Conservation (phyloP, 2,888 invertebrate species). For the Philopedon plagiatum region DNA sequence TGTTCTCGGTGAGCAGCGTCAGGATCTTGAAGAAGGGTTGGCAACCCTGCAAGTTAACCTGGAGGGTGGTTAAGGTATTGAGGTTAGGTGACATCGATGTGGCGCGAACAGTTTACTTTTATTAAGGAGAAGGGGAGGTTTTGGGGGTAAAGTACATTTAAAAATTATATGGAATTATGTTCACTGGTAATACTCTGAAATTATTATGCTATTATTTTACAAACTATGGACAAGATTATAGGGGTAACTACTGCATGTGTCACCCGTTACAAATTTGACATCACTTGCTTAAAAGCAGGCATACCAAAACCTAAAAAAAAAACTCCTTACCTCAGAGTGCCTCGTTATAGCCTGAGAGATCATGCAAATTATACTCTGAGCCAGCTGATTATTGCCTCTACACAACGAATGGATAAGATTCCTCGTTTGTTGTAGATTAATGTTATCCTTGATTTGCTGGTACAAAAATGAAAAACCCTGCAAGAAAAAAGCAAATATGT, state of each 20-base stretch:
- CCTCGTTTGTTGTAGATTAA: constrained; percentile 92
- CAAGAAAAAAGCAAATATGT: constrained; percentile 18
- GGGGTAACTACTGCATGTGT: no score
- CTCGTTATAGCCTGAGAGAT: constrained; percentile 92
- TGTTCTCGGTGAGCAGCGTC: constrained; percentile 86
- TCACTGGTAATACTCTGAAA: no score
- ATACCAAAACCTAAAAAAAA: no score
- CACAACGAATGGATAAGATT: constrained; percentile 93
- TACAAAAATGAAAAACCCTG: constrained; percentile 92
- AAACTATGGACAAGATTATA: no score
- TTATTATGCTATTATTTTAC: no score
- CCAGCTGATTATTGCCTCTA: constrained; percentile 91
- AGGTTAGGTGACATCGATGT: constrained; percentile 2
- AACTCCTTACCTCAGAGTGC: constrained; percentile 81
- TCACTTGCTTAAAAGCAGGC: no score
- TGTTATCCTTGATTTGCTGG: constrained; percentile 94
- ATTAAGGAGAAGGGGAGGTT: neutral
- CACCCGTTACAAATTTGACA: no score
- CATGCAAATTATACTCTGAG: constrained; percentile 90
- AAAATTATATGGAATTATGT: no score
- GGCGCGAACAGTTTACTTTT: neutral
- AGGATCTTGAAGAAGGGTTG: constrained; percentile 94
- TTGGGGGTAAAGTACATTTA: neutral
- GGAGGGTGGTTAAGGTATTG: constrained; percentile 44
- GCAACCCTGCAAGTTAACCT: constrained; percentile 74